Percentiles rank a stretch among this genome's conserved stretches.
These are phyloP conservation scores for Stramonita haemastoma DNA, from an alignment of 2,888 invertebrate species.

Conservation along the genomic window DNA sequence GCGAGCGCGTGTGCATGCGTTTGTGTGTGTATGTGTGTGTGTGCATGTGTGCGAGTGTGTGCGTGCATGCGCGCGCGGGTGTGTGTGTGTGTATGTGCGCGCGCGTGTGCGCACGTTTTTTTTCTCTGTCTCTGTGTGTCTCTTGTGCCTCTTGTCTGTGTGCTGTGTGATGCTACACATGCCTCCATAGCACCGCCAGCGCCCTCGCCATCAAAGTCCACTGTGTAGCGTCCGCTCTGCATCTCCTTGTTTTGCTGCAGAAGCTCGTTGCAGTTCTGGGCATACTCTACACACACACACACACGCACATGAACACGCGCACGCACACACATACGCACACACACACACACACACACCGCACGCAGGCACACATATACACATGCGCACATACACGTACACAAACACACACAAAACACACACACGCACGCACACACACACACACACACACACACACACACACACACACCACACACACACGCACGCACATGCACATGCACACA, in stretches of 20 bases:
- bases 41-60: conserved; percentile 45
- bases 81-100: conserved; percentile 17
- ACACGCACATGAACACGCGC: conserved; percentile 49
- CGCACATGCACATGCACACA: conserved; percentile 9
- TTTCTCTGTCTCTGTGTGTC: too few relatives aligned
- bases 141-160: too few relatives aligned
- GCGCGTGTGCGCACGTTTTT: too few relatives aligned
- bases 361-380: conserved; percentile 10
- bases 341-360: conserved; percentile 17
- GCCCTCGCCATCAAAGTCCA: conserved; percentile 24
- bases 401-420: background rate
- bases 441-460: conserved; percentile 12
- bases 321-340: conserved; percentile 29
- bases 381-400: background rate
- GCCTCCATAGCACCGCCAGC: background rate
- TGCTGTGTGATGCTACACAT: background rate
- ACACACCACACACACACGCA: background rate
- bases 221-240: background rate
- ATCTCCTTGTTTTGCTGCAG: background rate
- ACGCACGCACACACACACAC: background rate
- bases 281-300: conserved; percentile 31
- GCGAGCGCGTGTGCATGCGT: background rate
- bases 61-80: conserved; percentile 51
- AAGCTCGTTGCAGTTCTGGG: background rate
- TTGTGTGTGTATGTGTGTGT: background rate